Base-by-base conservation (phyloP, 1,140 invertebrate species). In the Polypedilum pembai region DNA sequence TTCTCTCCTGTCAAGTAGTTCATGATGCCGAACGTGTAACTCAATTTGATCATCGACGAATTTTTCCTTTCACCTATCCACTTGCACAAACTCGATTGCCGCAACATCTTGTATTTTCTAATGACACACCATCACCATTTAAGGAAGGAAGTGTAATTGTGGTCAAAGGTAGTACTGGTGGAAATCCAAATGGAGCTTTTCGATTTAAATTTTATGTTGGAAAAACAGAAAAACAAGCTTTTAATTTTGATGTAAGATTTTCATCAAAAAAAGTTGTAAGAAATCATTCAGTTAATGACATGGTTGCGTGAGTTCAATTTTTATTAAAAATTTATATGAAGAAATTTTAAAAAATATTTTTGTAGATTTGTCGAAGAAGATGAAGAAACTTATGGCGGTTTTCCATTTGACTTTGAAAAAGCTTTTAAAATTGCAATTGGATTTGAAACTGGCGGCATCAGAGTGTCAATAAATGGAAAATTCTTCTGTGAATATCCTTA, bases 401-500 rank as follows among this genome's bases (percentile, higher is more conserved):
- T 69, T 18, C 65, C 65, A 5, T 69, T 69, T 69, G 65, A 69
- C 5, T 69, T 69, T 69, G 65, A 69, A 20, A 69, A 69, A 21
- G 8, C 20, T 3, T 69, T 69, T 18, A 69, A 69, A 69, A 69
- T 69, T 21, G 65, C 65, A 5, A 10, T 69, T 10, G 65, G 65
- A 5, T 69, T 69, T 69, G 65, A 69, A 7, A n/a, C 8, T 10
- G 3, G 8, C 4, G 65, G 65, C 0, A 20, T 69, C 18, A 69
- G 65, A 69, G 65, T 69, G 17, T 69, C 65, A 18, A 12, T 69
- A 4, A 69, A 69, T 69, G 65, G 65, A 69, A 69, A 69, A 7
- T 69, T 69, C 17, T 69, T 69, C 20, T 69, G 65, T 21, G 65
- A 69, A 69, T 69, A 69, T 69, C 65, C 65, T 18, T 69, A 69